phyloP scores from a whole-genome alignment of 2,113 vertebrate genomes.

The Macroglossus sobrinus region DNA sequence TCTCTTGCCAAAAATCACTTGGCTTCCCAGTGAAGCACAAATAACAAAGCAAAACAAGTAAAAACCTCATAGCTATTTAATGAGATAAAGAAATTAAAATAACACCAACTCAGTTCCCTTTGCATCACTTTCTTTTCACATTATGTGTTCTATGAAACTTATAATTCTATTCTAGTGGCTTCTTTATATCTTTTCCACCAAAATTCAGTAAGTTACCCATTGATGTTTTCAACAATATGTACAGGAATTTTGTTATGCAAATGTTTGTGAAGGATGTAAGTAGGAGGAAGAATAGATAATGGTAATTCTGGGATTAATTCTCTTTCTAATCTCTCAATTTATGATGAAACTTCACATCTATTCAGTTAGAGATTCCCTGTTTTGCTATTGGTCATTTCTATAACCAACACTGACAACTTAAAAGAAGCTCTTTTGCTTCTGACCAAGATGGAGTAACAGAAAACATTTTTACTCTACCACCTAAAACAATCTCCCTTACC shows the following conservation, averaged over 20 bases:
- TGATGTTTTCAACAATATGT: neutral
- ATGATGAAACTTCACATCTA: conserved; percentile 16
- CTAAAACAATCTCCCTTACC: neutral
- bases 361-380: neutral
- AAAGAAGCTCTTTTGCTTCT: conserved; percentile 8
- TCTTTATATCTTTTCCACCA: neutral
- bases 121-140: neutral
- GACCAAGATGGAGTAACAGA: conserved; percentile 7
- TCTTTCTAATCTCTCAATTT: conserved; percentile 6
- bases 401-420: neutral
- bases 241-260: conserved; percentile 21
- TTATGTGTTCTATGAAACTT: neutral
- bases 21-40: neutral
- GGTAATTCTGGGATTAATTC: conserved; percentile 39
- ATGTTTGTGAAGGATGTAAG: neutral
- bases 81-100: conserved; percentile 26
- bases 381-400: conserved; percentile 8
- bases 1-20: conserved; percentile 35
- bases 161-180: neutral
- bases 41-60: conserved; percentile 15
- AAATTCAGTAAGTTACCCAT: conserved; percentile 29
- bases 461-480: neutral
- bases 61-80: conserved; percentile 34
- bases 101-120: neutral
- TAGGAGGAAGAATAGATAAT: conserved; percentile 13